These are phyloP conservation scores for Eulemur coronatus DNA, from an alignment of 2,797 vertebrate genomes.

Conservation along the genomic window DNA sequence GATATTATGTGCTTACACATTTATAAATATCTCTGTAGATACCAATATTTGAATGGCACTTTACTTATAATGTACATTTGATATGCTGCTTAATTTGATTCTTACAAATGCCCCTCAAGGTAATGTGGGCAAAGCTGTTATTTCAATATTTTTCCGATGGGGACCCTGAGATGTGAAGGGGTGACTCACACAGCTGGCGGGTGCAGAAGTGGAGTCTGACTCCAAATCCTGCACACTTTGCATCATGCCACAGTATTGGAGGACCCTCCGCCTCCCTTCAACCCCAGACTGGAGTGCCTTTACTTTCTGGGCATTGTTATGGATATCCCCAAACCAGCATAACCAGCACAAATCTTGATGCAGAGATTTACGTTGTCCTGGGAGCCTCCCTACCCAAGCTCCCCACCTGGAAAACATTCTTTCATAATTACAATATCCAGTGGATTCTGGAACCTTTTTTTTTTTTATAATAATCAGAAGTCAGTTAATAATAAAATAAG, in stretches of 20 bases:
- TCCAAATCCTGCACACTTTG: neutral
- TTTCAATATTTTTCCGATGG: neutral
- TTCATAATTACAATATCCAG: neutral
- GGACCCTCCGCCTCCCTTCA: neutral
- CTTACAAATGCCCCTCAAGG: neutral
- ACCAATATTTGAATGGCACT: neutral
- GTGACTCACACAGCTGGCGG: neutral
- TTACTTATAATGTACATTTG: neutral
- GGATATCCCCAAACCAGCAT: neutral
- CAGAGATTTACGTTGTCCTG: neutral
- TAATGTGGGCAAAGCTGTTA: neutral
- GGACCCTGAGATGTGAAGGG: neutral
- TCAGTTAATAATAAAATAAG: slow-evolving; percentile 16
- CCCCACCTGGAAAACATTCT: neutral
- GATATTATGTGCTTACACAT: neutral
- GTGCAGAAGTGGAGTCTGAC: neutral
- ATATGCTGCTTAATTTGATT: neutral
- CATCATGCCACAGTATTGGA: neutral
- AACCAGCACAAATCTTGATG: neutral
- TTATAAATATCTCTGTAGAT: slow-evolving; percentile 39
- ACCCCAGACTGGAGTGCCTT: neutral
- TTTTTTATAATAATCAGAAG: neutral
- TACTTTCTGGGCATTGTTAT: neutral
- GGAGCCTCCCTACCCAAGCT: neutral
- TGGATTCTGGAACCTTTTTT: neutral